phyloP scores from a whole-genome alignment of 1,140 invertebrate genomes.

The Drosophila hydei region DNA sequence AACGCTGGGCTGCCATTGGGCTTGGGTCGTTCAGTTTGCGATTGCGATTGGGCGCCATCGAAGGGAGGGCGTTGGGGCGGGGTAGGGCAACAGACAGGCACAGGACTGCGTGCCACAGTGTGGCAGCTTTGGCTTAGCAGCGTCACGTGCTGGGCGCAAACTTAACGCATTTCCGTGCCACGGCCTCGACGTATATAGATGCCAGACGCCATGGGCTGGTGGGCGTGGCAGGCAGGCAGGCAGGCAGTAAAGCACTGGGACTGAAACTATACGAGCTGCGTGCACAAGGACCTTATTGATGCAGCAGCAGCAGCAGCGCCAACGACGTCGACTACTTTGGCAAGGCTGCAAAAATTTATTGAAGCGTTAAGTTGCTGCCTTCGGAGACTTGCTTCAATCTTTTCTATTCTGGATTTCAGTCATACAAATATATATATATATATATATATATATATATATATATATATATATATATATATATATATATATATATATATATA shows the following conservation, averaged over 20 bases:
- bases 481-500: background rate
- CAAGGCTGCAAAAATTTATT: conserved; percentile 78
- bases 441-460: background rate
- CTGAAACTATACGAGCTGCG: conserved; percentile 36
- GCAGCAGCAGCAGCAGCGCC: conserved; percentile 33
- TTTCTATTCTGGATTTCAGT: conserved; percentile 1
- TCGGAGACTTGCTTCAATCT: conserved; percentile 67
- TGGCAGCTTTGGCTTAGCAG: conserved; percentile 79
- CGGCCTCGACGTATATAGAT: conserved; percentile 22
- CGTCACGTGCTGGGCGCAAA: conserved; percentile 79
- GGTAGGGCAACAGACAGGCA: background rate
- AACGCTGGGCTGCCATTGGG: conserved; percentile 53
- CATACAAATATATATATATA: background rate
- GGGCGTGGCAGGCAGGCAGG: background rate
- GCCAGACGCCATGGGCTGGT: conserved; percentile 3
- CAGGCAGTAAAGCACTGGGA: background rate
- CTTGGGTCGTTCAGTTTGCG: conserved; percentile 1
- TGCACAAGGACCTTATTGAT: conserved; percentile 81
- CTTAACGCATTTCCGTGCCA: conserved; percentile 79
- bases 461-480: background rate
- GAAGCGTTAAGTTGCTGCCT: conserved; percentile 79
- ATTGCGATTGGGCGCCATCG: conserved; percentile 11
- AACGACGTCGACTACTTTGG: conserved; percentile 15
- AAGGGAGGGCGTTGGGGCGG: background rate
- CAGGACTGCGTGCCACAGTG: conserved; percentile 69